Percentiles rank a stretch among this genome's conserved stretches.
Evolutionary conservation across 2,888 invertebrate genomes (phyloP).

Genomic region (Mimachlamys varia): DNA sequence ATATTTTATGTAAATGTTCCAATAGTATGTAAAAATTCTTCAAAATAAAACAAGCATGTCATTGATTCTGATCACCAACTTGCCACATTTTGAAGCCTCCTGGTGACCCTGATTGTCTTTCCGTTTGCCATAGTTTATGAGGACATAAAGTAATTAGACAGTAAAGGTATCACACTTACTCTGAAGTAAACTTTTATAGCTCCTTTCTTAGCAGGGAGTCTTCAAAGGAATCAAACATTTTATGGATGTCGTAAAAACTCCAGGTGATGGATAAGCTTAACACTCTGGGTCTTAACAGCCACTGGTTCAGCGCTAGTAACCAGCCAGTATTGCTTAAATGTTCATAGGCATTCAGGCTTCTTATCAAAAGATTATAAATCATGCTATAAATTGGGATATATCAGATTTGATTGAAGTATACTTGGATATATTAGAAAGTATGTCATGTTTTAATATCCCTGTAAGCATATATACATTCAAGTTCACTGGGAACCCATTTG

Average conservation of each 20-base stretch:
- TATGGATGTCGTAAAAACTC: slow-evolving; percentile 9
- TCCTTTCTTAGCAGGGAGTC: not conserved
- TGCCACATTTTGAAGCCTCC: not conserved
- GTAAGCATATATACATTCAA: too few species aligned
- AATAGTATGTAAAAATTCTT: too few species aligned
- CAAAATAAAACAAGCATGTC: not conserved
- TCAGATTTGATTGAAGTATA: too few species aligned
- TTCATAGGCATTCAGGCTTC: not conserved
- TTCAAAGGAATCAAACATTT: slow-evolving; percentile 34
- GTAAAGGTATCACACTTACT: not conserved
- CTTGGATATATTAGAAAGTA: not conserved
- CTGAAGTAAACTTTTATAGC: slow-evolving; percentile 3
- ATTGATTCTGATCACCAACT: not conserved
- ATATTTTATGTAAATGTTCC: too few species aligned
- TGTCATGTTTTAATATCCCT: not conserved
- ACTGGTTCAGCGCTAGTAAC: not conserved
- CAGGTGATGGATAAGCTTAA: slow-evolving; percentile 19
- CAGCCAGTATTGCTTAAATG: not conserved
- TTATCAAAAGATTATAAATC: not conserved
- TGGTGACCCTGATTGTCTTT: slow-evolving; percentile 30
- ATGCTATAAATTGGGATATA: not conserved
- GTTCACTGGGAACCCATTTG: not conserved
- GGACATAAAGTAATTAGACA: slow-evolving; percentile 3
- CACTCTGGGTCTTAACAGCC: not conserved
- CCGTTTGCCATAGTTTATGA: not conserved